Percentiles rank a stretch among this genome's conserved stretches.
Evolutionary conservation across 2,888 invertebrate species (phyloP).

Genomic region (Drosophila mimica): DNA sequence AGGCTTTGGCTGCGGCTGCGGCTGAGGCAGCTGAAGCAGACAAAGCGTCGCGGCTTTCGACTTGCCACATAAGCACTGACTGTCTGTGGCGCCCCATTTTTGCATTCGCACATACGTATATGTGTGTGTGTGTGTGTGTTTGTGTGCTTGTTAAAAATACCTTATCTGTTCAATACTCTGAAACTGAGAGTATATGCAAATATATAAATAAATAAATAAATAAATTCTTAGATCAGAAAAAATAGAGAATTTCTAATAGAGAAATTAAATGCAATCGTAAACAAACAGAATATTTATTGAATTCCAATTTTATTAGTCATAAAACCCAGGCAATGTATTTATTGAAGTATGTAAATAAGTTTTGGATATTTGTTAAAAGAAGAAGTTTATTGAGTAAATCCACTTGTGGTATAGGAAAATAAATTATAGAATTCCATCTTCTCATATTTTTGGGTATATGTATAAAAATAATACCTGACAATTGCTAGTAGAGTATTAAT

Average conservation of each 20-base stretch:
- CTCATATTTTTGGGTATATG: no score
- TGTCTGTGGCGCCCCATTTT: slow-evolving; percentile 62
- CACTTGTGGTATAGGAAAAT: no score
- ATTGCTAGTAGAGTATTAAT: slow-evolving; percentile 1
- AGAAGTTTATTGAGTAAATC: neutral
- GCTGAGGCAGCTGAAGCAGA: slow-evolving; percentile 49
- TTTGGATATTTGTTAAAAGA: no score
- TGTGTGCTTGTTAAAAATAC: slow-evolving; percentile 53
- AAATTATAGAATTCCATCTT: no score
- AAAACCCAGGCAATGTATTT: neutral
- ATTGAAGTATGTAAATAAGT: no score
- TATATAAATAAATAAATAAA: no score
- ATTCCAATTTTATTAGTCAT: neutral
- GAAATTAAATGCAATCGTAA: neutral
- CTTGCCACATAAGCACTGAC: slow-evolving; percentile 22
- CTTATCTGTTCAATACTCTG: slow-evolving; percentile 36
- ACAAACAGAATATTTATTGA: neutral
- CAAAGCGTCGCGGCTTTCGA: slow-evolving; percentile 63
- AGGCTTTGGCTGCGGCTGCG: neutral
- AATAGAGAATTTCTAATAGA: no score
- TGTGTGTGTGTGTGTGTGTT: slow-evolving; percentile 7
- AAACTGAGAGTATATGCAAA: neutral
- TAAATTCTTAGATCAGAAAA: neutral
- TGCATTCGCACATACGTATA: slow-evolving; percentile 14
- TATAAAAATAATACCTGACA: no score